Percentiles rank a stretch among this genome's conserved stretches.
Conservation (phyloP, 2,797 vertebrate species). For the Hydrophis major region DNA sequence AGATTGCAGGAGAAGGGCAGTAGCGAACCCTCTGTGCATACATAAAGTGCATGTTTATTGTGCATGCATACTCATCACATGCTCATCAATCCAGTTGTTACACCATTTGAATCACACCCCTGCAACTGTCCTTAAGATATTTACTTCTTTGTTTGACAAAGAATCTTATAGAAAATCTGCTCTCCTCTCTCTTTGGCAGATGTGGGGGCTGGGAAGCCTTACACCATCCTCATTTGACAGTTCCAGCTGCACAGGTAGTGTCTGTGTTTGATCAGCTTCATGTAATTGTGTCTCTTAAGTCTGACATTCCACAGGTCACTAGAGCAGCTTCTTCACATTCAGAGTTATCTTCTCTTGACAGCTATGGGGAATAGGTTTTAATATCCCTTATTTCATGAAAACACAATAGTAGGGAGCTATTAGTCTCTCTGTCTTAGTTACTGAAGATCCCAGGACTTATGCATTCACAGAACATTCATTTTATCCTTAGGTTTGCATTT, state of each 20-base stretch:
- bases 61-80: too few species aligned
- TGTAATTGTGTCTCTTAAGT: not conserved
- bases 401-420: conserved; percentile 15
- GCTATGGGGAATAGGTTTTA: not conserved
- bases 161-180: not conserved
- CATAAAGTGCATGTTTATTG: too few species aligned
- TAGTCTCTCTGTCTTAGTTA: conserved; percentile 12
- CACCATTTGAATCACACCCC: too few species aligned
- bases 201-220: not conserved
- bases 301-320: not conserved
- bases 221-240: not conserved
- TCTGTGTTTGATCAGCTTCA: not conserved
- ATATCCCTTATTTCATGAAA: conserved; percentile 23
- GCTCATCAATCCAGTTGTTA: too few species aligned
- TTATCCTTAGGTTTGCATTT: conserved; percentile 7
- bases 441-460: conserved; percentile 7
- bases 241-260: not conserved
- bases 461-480: not conserved
- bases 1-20: too few species aligned
- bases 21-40: too few species aligned
- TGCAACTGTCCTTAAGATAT: not conserved
- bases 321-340: not conserved
- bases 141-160: not conserved
- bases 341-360: not conserved
- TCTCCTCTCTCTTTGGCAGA: not conserved